Evolutionary conservation across 2,888 invertebrate species (phyloP).

Genomic region (Heliconius aoede): DNA sequence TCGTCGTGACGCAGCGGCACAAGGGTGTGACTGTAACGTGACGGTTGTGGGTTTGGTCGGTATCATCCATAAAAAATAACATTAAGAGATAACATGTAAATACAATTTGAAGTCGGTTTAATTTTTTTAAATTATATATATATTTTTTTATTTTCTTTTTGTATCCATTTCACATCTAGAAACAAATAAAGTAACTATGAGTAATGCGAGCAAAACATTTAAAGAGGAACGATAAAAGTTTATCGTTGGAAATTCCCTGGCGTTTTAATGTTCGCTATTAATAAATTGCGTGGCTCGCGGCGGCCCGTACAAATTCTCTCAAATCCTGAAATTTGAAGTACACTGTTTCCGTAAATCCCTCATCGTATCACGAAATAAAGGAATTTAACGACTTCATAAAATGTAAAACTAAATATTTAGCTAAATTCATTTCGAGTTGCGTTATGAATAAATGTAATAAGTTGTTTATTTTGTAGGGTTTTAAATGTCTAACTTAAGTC

Average conservation of each 20-base stretch:
- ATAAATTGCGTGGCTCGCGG: conserved; percentile 28
- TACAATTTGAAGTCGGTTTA: too few relatives aligned
- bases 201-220: conserved; percentile 23
- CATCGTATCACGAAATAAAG: conserved; percentile 24
- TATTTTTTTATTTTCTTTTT: not conserved
- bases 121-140: not conserved
- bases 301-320: conserved; percentile 27
- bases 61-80: too few relatives aligned
- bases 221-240: conserved; percentile 25
- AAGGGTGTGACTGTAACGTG: too few relatives aligned
- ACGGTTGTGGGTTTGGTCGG: too few relatives aligned
- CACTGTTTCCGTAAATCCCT: conserved; percentile 23
- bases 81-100: too few relatives aligned
- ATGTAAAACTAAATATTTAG: conserved; percentile 8
- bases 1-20: too few relatives aligned
- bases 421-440: not conserved
- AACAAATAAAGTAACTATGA: conserved; percentile 11
- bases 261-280: conserved; percentile 27
- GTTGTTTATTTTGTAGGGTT: too few relatives aligned
- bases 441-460: not conserved
- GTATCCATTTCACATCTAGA: not conserved
- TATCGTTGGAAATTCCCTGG: conserved; percentile 18
- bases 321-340: conserved; percentile 27
- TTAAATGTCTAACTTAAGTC: not conserved
- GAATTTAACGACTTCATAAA: conserved; percentile 15